Evolutionary conservation across 2,797 vertebrate species (phyloP), one percentile per base, ranked within the genome.

Genomic region (Poeciliopsis infans): DNA sequence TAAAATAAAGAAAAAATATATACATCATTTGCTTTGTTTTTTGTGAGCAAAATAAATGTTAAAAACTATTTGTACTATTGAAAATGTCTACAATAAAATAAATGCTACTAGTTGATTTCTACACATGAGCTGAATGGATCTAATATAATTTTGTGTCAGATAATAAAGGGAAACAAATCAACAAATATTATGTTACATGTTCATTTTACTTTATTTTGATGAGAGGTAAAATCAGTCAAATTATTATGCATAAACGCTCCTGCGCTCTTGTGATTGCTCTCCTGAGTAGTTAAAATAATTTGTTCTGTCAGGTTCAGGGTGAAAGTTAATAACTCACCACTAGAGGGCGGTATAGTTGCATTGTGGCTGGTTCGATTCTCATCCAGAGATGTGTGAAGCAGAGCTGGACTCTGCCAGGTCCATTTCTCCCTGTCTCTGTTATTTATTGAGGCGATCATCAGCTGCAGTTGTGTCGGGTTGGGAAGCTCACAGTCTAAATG

Each of bases 311-410:
- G 13, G 5, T 20, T 7, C 39, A 45, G 4, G 4, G 10, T 46
- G 1, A 41, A 13, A 36, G 13, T 20, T 68, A 2, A 23, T 20
- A 25, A 23, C 0, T 23, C 0, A 31, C 89, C 88, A 86, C 83
- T 45, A 86, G 90, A 81, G 89, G 88, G 88, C 78, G 2, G 0
- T 43, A 77, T 18, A 2, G 84, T 2, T 84, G 79, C 73, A 83
- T 72, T 20, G 45, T 3, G 16, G 5, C 39, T 41, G 39, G 39
- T 2, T 16, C 33, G 57, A 36, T 10, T 64, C 15, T 18, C 31
- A 64, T 15, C 28, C 5, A 33, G 15, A 61, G 28, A 28, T 31
- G 28, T 4, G 16, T 33, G 7, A 31, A 61, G 57, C 28, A 64
- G 15, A 61, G 31, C 33, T 3, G 15, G 61, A 64, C 61, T 64